Base-by-base conservation (phyloP, 2,113 vertebrate genomes). In the Aepyceros melampus region DNA sequence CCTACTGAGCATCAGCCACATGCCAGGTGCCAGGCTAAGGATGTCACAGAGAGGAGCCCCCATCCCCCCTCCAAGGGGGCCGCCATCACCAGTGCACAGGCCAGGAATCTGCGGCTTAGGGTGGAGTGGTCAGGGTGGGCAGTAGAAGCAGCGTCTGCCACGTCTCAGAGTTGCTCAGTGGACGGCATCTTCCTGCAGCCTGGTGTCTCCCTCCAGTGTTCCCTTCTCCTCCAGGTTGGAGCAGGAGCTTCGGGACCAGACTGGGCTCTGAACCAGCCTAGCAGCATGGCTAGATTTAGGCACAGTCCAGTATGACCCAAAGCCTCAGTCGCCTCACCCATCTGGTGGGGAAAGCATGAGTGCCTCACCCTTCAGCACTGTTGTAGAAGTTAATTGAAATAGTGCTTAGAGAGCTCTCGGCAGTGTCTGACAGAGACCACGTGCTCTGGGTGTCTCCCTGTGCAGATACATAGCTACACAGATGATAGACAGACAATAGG, bases 401-500 rank as follows among this genome's bases (percentile, higher is more conserved):
- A 3, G 79, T 0, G 27, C 81, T 82, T 31, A 51, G 11, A 27
- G 12, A 2, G 27, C 40, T 62, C 47, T 45, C 2, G 16, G 33
- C 2, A 14, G 51, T 1, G 8, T 49, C 62, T 36, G 49, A 6
- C 40, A 19, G 40, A 36, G 5, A 47, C 36, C 12, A 7, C 3
- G 2, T 3, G 43, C 43, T 58, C 88, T 4, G 1, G 6, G 16
- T 25, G 23, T 45, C 3, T 1, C 11, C 14, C 36, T 23, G 0
- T 0, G 33, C 4, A 55, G 60, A 36, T 5, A 11, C 23, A 29
- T 2, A 40, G 60, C 31, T 25, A 17, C 11, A 33, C 3, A 25
- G 7, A 67, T 13, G 53, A 71, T 0, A 45, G 60, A 27, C 7
- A 27, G 25, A 53, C 4, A 45, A 58, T 17, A 81, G 45, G 43